Conservation (phyloP, 2,113 vertebrate species). For the Otocyon megalotis region DNA sequence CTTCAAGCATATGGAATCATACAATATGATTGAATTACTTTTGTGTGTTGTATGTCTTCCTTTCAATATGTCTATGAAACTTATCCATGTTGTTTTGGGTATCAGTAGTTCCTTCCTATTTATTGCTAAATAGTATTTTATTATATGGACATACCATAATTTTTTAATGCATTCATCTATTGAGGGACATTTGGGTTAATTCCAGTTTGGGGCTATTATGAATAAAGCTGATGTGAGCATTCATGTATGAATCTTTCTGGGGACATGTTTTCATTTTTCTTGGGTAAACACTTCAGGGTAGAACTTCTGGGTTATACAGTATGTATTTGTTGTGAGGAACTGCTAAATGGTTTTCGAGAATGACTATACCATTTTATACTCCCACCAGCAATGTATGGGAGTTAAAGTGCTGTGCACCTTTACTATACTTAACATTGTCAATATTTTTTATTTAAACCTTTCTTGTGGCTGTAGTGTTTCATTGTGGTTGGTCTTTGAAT, state of each 20-base stretch:
- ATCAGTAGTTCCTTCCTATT: slow-evolving; percentile 24
- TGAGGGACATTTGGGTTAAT: slow-evolving; percentile 6
- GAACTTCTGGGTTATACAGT: slow-evolving; percentile 34
- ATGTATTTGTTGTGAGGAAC: slow-evolving; percentile 1
- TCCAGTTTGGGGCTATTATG: slow-evolving; percentile 19
- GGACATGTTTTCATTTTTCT: slow-evolving; percentile 17
- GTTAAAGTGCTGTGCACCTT: neutral
- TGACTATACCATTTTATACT: neutral
- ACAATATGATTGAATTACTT: neutral
- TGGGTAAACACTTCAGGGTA: neutral
- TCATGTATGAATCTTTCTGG: neutral
- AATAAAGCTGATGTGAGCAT: slow-evolving; percentile 42
- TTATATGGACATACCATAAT: neutral
- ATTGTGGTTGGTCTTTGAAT: slow-evolving; percentile 22
- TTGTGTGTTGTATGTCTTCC: neutral
- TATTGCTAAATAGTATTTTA: slow-evolving; percentile 42
- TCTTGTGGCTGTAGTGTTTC: neutral
- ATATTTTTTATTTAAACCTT: slow-evolving; percentile 2
- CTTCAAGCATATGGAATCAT: neutral
- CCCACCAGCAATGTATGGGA: neutral
- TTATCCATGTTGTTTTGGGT: neutral
- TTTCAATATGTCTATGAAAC: slow-evolving; percentile 1
- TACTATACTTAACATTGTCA: neutral
- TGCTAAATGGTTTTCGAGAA: slow-evolving; percentile 33
- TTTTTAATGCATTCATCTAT: neutral